A percentile compares a stretch with the other conserved stretches of the same genome.
Evolutionary conservation across 2,888 invertebrate genomes (phyloP).

Genomic region (Caenorhabditis japonica): DNA sequence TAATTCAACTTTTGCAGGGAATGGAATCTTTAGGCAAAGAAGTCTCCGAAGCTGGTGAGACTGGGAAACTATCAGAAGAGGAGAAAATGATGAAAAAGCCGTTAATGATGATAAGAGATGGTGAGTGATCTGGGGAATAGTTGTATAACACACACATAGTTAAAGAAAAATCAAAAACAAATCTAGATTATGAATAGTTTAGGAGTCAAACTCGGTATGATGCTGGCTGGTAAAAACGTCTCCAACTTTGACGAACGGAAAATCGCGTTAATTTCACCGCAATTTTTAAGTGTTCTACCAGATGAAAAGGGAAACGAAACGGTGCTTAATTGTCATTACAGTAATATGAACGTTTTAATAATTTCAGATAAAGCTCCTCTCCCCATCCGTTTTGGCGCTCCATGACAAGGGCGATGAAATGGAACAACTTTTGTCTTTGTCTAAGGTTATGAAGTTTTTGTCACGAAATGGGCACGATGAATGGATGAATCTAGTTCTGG

Average conservation of each 20-base stretch:
- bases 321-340: constrained; percentile 19
- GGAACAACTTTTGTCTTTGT: constrained; percentile 41
- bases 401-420: constrained; percentile 62
- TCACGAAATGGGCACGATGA: constrained; percentile 58
- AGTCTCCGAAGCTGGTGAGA: not conserved
- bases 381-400: constrained; percentile 70
- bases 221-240: constrained; percentile 67
- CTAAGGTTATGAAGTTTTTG: constrained; percentile 44
- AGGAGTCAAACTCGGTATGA: constrained; percentile 71
- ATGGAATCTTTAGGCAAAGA: constrained; percentile 26
- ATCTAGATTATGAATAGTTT: constrained; percentile 33
- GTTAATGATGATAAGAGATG: constrained; percentile 68
- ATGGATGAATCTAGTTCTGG: constrained; percentile 74
- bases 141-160: constrained; percentile 2
- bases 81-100: constrained; percentile 55
- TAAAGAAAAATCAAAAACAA: constrained; percentile 17
- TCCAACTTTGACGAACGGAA: constrained; percentile 72
- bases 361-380: constrained; percentile 67
- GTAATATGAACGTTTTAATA: not conserved
- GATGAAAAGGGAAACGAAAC: constrained; percentile 63
- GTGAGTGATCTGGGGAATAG: constrained; percentile 27
- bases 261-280: constrained; percentile 68
- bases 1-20: constrained; percentile 14
- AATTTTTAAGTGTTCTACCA: constrained; percentile 69
- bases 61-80: constrained; percentile 38